Conservation (phyloP, 2,113 vertebrate species). For the Cheilinus undulatus region DNA sequence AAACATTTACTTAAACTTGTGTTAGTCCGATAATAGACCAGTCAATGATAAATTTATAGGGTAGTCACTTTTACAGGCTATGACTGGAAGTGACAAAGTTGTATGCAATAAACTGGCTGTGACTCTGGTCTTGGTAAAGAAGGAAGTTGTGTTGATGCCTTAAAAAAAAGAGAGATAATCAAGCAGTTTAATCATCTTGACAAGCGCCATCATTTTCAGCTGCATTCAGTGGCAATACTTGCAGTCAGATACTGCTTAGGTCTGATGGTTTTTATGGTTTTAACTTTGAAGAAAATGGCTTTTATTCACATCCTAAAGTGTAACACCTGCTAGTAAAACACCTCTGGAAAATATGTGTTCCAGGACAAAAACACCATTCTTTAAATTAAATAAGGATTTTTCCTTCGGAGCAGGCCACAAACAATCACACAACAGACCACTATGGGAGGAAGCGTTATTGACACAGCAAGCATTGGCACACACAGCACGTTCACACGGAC, state of each 20-base stretch:
- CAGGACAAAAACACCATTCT: not conserved
- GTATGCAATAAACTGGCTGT: not conserved
- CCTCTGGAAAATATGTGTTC: not conserved
- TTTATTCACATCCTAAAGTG: not conserved
- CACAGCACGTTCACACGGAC: constrained; percentile 21
- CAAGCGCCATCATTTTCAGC: not conserved
- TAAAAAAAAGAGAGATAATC: not conserved
- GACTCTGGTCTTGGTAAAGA: constrained; percentile 11
- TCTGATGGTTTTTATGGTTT: not conserved
- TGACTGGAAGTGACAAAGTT: constrained; percentile 4
- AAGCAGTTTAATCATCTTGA: not conserved
- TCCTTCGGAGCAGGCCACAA: not conserved
- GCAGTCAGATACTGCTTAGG: not conserved
- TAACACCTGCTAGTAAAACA: not conserved
- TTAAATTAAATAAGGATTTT: not conserved
- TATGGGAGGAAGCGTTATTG: constrained; percentile 41
- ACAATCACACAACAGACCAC: not conserved
- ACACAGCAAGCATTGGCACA: constrained; percentile 30
- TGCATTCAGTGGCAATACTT: not conserved
- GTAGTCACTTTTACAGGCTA: not conserved
- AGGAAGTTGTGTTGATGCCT: constrained; percentile 32
- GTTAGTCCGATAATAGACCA: not conserved
- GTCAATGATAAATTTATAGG: not conserved
- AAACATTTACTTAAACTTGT: not conserved
- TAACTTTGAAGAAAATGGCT: not conserved